A percentile compares a stretch with the other conserved stretches of the same genome.
These are phyloP conservation scores for Salvator merianae DNA, from an alignment of 2,113 vertebrate species.

Conservation along the genomic window DNA sequence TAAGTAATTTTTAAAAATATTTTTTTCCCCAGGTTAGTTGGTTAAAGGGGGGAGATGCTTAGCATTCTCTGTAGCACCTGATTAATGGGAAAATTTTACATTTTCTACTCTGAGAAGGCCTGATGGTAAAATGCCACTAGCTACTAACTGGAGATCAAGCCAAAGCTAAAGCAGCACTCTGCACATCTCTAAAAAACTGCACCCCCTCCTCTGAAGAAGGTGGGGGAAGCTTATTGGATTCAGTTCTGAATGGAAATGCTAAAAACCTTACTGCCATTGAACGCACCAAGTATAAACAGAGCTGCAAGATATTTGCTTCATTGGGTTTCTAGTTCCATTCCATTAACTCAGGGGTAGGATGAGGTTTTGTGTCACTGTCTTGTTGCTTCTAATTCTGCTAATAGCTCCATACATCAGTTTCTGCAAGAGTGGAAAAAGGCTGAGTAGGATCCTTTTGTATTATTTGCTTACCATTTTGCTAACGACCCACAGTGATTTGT, in stretches of 20 bases:
- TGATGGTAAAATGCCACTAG: no score
- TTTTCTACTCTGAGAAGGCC: no score
- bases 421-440: not conserved
- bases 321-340: not conserved
- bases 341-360: not conserved
- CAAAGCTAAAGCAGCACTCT: no score
- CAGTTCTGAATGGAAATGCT: not conserved
- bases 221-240: not conserved
- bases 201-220: not conserved
- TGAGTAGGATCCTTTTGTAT: not conserved
- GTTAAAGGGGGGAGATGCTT: no score
- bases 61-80: no score
- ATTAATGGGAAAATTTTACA: no score
- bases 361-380: not conserved
- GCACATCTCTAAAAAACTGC: no score
- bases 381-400: conserved; percentile 25
- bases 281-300: not conserved
- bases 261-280: not conserved
- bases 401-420: conserved; percentile 3
- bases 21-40: no score
- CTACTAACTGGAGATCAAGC: not conserved
- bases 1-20: no score
- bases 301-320: not conserved
- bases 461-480: not conserved
- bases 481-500: not conserved